phyloP scores from a whole-genome alignment of 2,888 invertebrate species.

The Saturnia japonica region DNA sequence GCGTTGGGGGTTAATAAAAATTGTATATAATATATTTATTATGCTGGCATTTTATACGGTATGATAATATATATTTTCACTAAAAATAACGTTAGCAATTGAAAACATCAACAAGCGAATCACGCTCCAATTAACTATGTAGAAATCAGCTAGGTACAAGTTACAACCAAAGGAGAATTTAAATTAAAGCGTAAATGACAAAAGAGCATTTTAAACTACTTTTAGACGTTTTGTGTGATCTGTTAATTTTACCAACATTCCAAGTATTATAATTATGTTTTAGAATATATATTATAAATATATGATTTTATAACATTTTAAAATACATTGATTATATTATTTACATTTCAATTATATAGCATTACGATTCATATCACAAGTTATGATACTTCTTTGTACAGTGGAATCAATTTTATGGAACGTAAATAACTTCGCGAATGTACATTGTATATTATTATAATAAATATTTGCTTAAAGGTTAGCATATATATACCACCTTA shows the following conservation, averaged over 20 bases:
- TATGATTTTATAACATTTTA: too few relatives aligned
- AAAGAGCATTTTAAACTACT: constrained; percentile 29
- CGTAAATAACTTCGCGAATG: constrained; percentile 1
- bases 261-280: not conserved
- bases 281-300: too few relatives aligned
- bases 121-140: constrained; percentile 44
- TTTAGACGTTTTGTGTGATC: constrained; percentile 2
- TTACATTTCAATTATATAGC: not conserved
- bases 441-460: not conserved
- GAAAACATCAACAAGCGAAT: constrained; percentile 34
- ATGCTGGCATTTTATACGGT: not conserved
- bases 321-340: too few relatives aligned
- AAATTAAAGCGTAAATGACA: constrained; percentile 35
- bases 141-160: constrained; percentile 38
- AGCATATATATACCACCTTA: not conserved
- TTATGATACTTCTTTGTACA: not conserved
- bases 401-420: not conserved
- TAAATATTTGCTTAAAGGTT: constrained; percentile 1
- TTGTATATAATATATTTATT: not conserved
- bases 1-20: not conserved
- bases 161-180: constrained; percentile 33
- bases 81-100: constrained; percentile 23
- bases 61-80: constrained; percentile 20
- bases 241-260: not conserved
- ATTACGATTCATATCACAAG: not conserved